phyloP scores from a whole-genome alignment of 2,888 invertebrate species.

The Scotopteryx bipunctaria region DNA sequence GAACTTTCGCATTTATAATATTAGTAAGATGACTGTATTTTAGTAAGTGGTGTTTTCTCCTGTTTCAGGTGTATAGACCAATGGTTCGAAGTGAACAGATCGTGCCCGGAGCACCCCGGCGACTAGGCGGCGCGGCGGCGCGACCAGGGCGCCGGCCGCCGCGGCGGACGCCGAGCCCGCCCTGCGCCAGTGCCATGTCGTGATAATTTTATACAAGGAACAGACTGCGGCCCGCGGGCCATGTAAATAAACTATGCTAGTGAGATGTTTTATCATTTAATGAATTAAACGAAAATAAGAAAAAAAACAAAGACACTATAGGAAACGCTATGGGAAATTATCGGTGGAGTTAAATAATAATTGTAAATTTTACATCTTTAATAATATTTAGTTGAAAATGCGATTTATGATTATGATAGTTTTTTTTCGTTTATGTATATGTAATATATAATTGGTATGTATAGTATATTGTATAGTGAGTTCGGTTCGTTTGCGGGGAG shows the following conservation, averaged over 20 bases:
- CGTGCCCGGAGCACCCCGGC: slow-evolving; percentile 99
- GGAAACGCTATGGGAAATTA: slow-evolving; percentile 62
- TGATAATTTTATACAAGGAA: slow-evolving; percentile 77
- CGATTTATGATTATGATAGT: slow-evolving; percentile 44
- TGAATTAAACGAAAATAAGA: slow-evolving; percentile 57
- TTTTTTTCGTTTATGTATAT: slow-evolving; percentile 61
- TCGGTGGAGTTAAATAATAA: slow-evolving; percentile 65
- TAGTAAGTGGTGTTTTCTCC: slow-evolving; percentile 35
- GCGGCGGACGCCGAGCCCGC: slow-evolving; percentile 27
- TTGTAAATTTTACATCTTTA: slow-evolving; percentile 67
- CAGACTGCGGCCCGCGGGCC: slow-evolving; percentile 67
- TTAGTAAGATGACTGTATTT: neutral
- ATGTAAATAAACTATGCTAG: slow-evolving; percentile 78
- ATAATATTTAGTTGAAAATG: slow-evolving; percentile 61
- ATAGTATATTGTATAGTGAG: slow-evolving; percentile 52
- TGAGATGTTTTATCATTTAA: slow-evolving; percentile 80
- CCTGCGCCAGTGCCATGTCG: slow-evolving; percentile 71
- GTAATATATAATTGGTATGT: slow-evolving; percentile 52
- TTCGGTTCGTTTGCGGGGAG: slow-evolving; percentile 45
- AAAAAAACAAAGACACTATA: slow-evolving; percentile 73
- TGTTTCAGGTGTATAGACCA: slow-evolving; percentile 97
- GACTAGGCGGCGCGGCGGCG: slow-evolving; percentile 84
- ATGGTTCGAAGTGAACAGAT: slow-evolving; percentile 99
- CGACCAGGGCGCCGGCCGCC: slow-evolving; percentile 9
- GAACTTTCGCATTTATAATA: neutral